Evolutionary conservation across 2,888 invertebrate genomes (phyloP), one percentile per base, ranked within the genome.

Genomic region (Drosophila melanocephala): DNA sequence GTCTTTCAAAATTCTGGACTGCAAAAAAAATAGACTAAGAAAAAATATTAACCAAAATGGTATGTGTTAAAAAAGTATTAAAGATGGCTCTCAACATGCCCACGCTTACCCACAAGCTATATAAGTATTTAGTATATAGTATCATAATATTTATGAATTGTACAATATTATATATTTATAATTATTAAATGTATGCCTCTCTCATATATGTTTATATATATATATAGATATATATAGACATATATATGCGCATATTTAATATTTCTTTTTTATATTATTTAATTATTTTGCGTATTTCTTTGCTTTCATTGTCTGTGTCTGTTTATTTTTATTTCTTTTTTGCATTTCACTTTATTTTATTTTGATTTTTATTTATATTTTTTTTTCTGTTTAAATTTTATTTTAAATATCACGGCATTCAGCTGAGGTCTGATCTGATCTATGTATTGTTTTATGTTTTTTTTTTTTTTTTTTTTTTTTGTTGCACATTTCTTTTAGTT

Each of bases 361-460:
- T 22, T 22, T 5, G 3, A 1, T 30, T 50, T 51, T 28, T 30
- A n/a, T 47, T 26, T 59, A 14, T 39, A 50, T 65, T 35, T 30
- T 39, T 30, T 50, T 65, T 64, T 71, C 73, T 77, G 61, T 86
- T 84, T 78, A 71, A 73, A 81, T 79, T 89, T 78, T 84, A 87
- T 83, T 91, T 90, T 90, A 90, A 90, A 92, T 92, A 92, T 92
- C 92, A 92, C 93, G 91, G 92, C 91, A 91, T 92, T 92, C 88
- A 92, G 92, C 92, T 92, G 92, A 92, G 93, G 92, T 92, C 91
- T 86, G 82, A 83, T 87, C 84, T 89, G 90, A 87, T 89, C 78
- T 82, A 77, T 91, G 63, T 85, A 59, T 75, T 78, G 83, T 57
- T 67, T 66, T 78, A 68, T 81, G 57, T 70, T 28, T 73, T 66